phyloP scores from a whole-genome alignment of 2,888 invertebrate genomes.

The Aphidius colemani region DNA sequence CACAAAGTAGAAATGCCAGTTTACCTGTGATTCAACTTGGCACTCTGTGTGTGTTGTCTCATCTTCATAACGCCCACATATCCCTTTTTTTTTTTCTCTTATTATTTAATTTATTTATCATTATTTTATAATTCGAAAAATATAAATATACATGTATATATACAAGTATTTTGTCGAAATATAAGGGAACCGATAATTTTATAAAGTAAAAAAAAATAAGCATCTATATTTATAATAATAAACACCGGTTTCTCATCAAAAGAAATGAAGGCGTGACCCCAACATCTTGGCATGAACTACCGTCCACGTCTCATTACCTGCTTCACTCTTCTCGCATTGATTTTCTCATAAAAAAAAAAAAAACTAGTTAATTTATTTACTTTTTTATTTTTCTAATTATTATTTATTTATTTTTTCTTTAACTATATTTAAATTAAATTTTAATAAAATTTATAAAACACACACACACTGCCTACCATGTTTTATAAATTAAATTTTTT shows the following conservation, averaged over 20 bases:
- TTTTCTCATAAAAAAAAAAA: background rate
- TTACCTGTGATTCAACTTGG: constrained; percentile 4
- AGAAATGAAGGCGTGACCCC: constrained; percentile 44
- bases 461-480: too few relatives aligned
- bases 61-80: constrained; percentile 36
- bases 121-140: too few relatives aligned
- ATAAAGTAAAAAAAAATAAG: too few relatives aligned
- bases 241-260: constrained; percentile 44
- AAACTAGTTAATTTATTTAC: too few relatives aligned
- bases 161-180: background rate
- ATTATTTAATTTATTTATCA: constrained; percentile 11
- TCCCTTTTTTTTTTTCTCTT: constrained; percentile 20
- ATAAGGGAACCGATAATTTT: background rate
- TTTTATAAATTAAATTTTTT: too few relatives aligned
- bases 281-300: constrained; percentile 43
- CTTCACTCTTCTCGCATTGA: too few relatives aligned
- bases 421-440: too few relatives aligned
- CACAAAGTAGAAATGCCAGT: constrained; percentile 34
- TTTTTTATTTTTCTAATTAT: too few relatives aligned
- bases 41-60: constrained; percentile 27
- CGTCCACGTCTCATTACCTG: constrained; percentile 37
- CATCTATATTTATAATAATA: background rate
- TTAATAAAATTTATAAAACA: too few relatives aligned
- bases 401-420: too few relatives aligned
- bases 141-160: constrained; percentile 11